Base-by-base conservation (phyloP, 2,797 vertebrate species). In the Sebastes vulpes region DNA sequence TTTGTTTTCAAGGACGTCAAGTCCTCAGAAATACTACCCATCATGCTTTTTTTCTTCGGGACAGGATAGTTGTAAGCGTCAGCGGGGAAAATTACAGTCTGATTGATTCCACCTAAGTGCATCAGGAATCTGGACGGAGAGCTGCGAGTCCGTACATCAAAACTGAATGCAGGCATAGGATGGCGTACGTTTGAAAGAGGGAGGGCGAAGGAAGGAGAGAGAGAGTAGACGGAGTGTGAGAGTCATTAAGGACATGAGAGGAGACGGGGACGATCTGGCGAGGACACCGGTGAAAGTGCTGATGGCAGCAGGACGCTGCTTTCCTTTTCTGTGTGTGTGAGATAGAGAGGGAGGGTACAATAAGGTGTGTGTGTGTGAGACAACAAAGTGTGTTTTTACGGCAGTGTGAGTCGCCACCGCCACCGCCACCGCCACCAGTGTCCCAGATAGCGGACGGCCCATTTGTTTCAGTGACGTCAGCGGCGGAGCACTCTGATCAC, bases 281-380 rank as follows among this genome's bases (percentile, higher is more conserved):
- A 91, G 84, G 85, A 88, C 90, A 26, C 29, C 14, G 53, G 78
- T 25, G 71, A 93, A 95, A 94, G 75, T 93, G 89, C 92, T 93
- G 92, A 93, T 86, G 85, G 57, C 66, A 63, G 89, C 89, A 91
- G 81, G 78, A 25, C 46, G 1, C 48, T 0, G 23, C 73, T 75
- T 80, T 68, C 31, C 58, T 52, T 65, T 28, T 35, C 4, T 9
- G 64, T 50, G 29, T 9, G 60, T 46, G 4, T 16, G 38, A 42
- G 38, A 18, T 5, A 42, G 52, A 72, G 70, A 52, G 50, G 32
- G n/a, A 75, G 29, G 35, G 59, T 42, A 57, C 52, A n/a, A 35
- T 29, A 9, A 52, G 32, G 66, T 63, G 29, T 65, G 29, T 69
- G 26, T 31, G 11, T 81, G 72, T 52, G 46, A 46, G 38, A 46